phyloP scores from a whole-genome alignment of 2,888 invertebrate species.

The Acanthosepion pharaonis region DNA sequence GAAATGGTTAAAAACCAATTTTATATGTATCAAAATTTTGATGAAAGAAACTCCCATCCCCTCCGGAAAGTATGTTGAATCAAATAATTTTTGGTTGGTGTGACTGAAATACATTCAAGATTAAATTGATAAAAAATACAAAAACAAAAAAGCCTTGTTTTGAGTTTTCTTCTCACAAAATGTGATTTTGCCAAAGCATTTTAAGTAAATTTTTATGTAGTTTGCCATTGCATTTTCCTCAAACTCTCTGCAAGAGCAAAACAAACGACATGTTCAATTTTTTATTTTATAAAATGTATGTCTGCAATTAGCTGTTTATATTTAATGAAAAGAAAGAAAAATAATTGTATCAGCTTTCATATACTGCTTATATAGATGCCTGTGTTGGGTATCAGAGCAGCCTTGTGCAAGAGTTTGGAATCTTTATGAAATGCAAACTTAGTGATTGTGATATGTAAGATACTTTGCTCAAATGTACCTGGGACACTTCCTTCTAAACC shows the following conservation, averaged over 20 bases:
- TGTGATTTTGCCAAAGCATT: too few species aligned
- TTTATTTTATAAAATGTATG: too few species aligned
- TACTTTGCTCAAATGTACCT: conserved; percentile 33
- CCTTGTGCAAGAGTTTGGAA: background rate
- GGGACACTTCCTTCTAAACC: background rate
- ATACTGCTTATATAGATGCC: background rate
- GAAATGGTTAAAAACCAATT: background rate
- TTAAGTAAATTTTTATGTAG: too few species aligned
- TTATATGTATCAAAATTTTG: background rate
- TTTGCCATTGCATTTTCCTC: conserved; percentile 7
- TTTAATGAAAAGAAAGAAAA: background rate
- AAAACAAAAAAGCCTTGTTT: too few species aligned
- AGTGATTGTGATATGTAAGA: conserved; percentile 33
- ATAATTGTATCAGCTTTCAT: background rate
- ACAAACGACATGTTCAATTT: too few species aligned
- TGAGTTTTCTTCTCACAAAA: background rate
- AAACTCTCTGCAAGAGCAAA: background rate
- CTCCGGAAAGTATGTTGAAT: conserved; percentile 33
- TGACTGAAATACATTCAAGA: too few species aligned
- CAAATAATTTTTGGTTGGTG: background rate
- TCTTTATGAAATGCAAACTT: background rate
- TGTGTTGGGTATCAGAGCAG: background rate
- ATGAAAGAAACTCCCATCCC: conserved; percentile 33
- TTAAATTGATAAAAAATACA: too few species aligned
- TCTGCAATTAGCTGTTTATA: background rate